A percentile compares a stretch with the other conserved stretches of the same genome.
phyloP scores from a whole-genome alignment of 2,113 vertebrate species.

The Atlantisia rogersi region DNA sequence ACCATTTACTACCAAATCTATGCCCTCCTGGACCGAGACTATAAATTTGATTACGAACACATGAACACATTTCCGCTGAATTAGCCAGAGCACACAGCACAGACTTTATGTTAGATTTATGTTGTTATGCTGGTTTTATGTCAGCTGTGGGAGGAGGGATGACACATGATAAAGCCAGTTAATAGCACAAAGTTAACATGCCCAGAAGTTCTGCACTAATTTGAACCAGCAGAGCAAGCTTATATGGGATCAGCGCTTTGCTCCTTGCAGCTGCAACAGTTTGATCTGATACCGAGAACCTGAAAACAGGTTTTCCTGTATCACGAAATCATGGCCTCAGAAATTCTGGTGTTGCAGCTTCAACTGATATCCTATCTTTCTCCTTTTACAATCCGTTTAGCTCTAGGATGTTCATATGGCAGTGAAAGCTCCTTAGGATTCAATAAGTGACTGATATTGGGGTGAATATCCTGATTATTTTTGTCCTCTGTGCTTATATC shows the following conservation, averaged over 20 bases:
- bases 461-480: neutral
- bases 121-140: neutral
- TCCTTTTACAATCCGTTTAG: neutral
- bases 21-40: neutral
- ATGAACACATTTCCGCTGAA: neutral
- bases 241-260: neutral
- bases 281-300: neutral
- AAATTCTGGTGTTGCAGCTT: neutral
- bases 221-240: neutral
- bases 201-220: neutral
- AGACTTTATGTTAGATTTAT: conserved; percentile 2
- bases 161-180: neutral
- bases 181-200: neutral
- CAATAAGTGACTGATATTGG: neutral
- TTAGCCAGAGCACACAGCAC: neutral
- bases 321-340: neutral
- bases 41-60: neutral
- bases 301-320: neutral
- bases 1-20: neutral
- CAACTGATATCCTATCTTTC: neutral
- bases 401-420: neutral
- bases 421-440: neutral
- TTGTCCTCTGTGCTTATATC: neutral
- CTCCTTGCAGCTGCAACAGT: neutral
- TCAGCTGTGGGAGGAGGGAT: neutral